Evolutionary conservation across 2,113 vertebrate species (phyloP).

Genomic region (Halichoerus grypus): DNA sequence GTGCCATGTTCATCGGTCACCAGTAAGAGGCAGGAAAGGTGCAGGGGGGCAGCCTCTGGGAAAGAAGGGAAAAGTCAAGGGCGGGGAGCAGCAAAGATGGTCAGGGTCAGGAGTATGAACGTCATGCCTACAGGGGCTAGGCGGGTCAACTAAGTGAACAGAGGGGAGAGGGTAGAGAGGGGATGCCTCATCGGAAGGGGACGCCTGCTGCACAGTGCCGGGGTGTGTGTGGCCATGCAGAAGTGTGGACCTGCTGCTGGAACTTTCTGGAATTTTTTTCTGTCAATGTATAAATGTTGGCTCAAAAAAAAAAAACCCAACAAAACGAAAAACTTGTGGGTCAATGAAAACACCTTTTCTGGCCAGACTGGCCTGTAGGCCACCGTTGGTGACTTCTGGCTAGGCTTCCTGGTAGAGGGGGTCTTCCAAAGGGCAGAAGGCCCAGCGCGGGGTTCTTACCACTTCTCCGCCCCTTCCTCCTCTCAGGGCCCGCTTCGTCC

Average conservation of each 20-base stretch:
- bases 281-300: slow-evolving; percentile 9
- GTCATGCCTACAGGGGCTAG: neutral
- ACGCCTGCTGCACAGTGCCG: neutral
- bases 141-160: neutral
- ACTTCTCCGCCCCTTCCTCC: slow-evolving; percentile 54
- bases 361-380: neutral
- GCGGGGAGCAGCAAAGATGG: neutral
- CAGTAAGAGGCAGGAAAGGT: slow-evolving; percentile 81
- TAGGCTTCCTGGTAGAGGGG: neutral
- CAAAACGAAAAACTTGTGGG: neutral
- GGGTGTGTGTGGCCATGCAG: neutral
- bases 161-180: neutral
- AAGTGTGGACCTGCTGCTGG: neutral
- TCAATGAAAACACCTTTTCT: neutral
- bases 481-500: neutral
- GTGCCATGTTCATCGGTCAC: slow-evolving; percentile 83
- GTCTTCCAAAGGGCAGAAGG: neutral
- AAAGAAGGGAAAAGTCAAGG: neutral
- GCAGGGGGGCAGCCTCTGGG: slow-evolving; percentile 73
- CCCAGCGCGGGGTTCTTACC: slow-evolving; percentile 61
- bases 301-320: neutral
- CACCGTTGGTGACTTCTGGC: neutral
- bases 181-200: neutral
- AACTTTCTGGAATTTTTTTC: neutral
- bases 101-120: neutral